Conservation (phyloP, 2,888 invertebrate genomes). For the Lasioglossum pauxillum region DNA sequence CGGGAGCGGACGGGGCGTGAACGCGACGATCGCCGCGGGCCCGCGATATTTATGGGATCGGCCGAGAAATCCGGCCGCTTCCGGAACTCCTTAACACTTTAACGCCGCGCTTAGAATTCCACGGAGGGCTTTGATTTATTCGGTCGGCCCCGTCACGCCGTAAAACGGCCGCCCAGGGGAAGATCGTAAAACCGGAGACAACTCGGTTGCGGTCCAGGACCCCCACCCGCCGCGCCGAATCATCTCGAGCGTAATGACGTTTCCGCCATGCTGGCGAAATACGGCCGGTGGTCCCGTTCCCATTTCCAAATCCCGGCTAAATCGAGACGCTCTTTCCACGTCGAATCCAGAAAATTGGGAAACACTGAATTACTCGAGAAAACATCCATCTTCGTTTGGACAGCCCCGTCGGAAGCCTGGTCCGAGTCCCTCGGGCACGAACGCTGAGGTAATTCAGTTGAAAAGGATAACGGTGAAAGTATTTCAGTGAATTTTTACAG, state of each 20-base stretch:
- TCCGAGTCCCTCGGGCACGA: too few species aligned
- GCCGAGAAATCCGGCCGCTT: conserved; percentile 63
- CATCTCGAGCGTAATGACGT: neutral
- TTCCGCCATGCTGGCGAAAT: conserved; percentile 10
- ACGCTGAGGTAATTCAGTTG: too few species aligned
- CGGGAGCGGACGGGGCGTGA: conserved; percentile 31
- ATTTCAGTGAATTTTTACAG: neutral
- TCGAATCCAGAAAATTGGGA: neutral
- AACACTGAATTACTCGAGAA: neutral
- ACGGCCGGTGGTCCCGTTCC: neutral
- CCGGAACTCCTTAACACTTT: conserved; percentile 72
- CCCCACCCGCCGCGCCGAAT: neutral
- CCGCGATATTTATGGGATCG: conserved; percentile 67
- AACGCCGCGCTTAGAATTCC: conserved; percentile 70
- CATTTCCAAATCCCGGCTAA: conserved; percentile 1
- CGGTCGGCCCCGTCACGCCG: conserved; percentile 45
- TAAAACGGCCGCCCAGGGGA: conserved; percentile 51
- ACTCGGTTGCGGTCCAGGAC: neutral
- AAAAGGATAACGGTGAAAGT: neutral
- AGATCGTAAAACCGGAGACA: conserved; percentile 57
- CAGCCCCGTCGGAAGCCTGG: neutral
- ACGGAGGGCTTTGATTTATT: conserved; percentile 65
- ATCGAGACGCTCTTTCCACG: neutral
- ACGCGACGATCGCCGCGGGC: conserved; percentile 44
- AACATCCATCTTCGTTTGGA: neutral